These are phyloP conservation scores for Heterohyrax brucei DNA, from an alignment of 2,797 vertebrate species.

Conservation along the genomic window DNA sequence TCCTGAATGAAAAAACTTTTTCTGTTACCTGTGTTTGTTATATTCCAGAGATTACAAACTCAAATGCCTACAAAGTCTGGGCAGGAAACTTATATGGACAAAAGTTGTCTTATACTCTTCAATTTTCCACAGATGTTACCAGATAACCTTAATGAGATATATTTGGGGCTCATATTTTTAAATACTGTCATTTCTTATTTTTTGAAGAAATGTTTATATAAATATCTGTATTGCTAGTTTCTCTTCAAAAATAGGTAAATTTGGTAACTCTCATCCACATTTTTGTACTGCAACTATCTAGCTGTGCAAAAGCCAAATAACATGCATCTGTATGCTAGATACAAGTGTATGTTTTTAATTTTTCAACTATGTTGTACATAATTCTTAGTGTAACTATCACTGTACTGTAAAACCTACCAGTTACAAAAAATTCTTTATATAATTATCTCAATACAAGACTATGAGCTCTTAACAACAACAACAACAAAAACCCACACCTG, in stretches of 20 bases:
- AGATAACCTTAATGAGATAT: too few relatives aligned
- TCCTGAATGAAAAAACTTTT: not conserved
- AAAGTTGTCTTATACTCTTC: not conserved
- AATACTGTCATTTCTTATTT: too few relatives aligned
- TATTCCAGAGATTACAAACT: not conserved
- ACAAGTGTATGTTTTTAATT: not conserved
- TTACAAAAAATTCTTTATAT: not conserved
- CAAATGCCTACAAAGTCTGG: not conserved
- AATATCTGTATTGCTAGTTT: not conserved
- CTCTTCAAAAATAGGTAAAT: not conserved
- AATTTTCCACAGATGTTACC: too few relatives aligned
- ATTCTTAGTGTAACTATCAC: not conserved
- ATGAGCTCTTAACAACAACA: too few relatives aligned
- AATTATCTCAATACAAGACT: not conserved
- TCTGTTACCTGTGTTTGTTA: not conserved
- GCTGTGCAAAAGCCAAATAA: not conserved
- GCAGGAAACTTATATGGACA: not conserved
- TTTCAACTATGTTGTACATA: not conserved
- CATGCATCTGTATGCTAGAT: not conserved
- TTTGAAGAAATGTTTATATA: not conserved
- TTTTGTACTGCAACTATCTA: not conserved
- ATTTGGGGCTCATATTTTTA: not conserved
- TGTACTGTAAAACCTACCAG: not conserved
- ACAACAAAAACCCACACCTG: too few relatives aligned
- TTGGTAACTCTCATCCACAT: not conserved